Base-by-base conservation (phyloP, 2,797 vertebrate species). In the Philypnodon macrostomus region DNA sequence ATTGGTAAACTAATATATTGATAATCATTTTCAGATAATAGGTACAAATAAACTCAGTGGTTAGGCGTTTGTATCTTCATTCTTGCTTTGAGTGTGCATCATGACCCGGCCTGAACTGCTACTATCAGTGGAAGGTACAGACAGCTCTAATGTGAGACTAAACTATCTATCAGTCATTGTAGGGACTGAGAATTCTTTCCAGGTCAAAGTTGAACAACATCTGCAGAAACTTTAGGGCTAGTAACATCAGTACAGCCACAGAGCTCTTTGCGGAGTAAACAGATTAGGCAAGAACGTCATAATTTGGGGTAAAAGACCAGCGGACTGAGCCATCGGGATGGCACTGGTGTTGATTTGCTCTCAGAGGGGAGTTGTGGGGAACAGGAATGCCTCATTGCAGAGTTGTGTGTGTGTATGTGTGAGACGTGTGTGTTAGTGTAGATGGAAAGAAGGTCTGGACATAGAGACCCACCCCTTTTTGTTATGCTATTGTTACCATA, bases 401-500 rank as follows among this genome's bases (percentile, higher is more conserved):
- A n/a, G n/a, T n/a, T n/a, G n/a, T n/a, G n/a, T n/a, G n/a, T n/a
- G n/a, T n/a, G n/a, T n/a, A n/a, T n/a, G n/a, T n/a, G n/a, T n/a
- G n/a, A n/a, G n/a, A n/a, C n/a, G n/a, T n/a, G n/a, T n/a, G 38
- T 38, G 47, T 57, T 49, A 58, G 49, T 16, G 53, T 37, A 59
- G 50, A 18, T 23, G 41, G 58, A 42, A 58, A 64, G 38, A 51
- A 41, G 31, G 45, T 70, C 56, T 63, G 58, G 42, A 59, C 29
- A 16, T 53, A 60, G 66, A 68, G 47, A 72, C 75, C 69, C 78
- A 80, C 68, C 83, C 75, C 83, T 70, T 50, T 45, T 61, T 87
- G 73, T 85, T 83, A 59, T 75, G 63, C 47, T 81, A 50, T 65
- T 48, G 79, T 80, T 76, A 52, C 80, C 70, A 79, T 58, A 56